Base-by-base conservation (phyloP, 2,888 invertebrate species). In the Chamaedrilus cognettii region DNA sequence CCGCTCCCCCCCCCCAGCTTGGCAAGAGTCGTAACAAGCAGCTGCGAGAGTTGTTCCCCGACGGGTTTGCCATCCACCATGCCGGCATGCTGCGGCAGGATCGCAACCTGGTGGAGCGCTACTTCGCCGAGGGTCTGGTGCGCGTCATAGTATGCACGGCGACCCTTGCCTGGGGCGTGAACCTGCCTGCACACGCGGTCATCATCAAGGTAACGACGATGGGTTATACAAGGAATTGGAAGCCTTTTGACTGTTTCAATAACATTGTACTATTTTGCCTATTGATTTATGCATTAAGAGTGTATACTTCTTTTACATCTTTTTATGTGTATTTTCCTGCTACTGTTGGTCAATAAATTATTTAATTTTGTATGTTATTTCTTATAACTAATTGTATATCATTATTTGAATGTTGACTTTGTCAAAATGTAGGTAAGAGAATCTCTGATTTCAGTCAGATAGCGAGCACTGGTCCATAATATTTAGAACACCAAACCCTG, bases 131-230 rank as follows among this genome's bases (percentile, higher is more conserved):
- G 66, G 97, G 97, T 0, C 88, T 90, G 71, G 89, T 96, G 68
- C 92, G 90, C 80, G 94, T 88, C 15, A 86, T 99, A 1, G 92
- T 96, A 7, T 98, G 98, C 82, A 99, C 99, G 0, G 93, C 99
- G 0, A 99, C 99, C 0, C 86, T 99, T 34, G 99, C 99, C 32
- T 99, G 99, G 99, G 99, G 99, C 75, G 98, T 99, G 3, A 99
- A 99, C 86, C 87, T 99, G 72, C 99, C 99, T 0, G 99, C 99
- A 0, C 97, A 98, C 83, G 97, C 95, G 34, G 98, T 99, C 71
- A 89, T 99, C 60, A 96, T 96, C 72, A 90, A 92, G 85, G 94
- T 93, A 85, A n/a, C n/a, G n/a, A n/a, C n/a, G n/a, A n/a, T n/a
- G n/a, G n/a, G n/a, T n/a, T n/a, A n/a, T n/a, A 83, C 33, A 19